Conservation (phyloP, 2,113 vertebrate species). For the Lasiurus cinereus region DNA sequence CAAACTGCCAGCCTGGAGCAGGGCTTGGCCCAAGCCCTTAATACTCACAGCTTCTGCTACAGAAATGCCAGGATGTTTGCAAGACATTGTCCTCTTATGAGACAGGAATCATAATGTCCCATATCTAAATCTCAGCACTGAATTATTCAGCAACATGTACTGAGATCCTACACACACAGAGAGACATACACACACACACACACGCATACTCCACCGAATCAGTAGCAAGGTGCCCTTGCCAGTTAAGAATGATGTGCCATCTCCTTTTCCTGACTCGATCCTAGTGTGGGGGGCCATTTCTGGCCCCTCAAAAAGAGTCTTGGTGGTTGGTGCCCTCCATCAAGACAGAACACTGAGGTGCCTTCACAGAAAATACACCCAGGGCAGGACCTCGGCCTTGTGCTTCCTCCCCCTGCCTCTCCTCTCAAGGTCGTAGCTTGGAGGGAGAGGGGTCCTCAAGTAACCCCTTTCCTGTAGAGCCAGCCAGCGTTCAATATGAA, state of each 20-base stretch:
- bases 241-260: neutral
- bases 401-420: neutral
- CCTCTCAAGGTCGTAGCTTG: neutral
- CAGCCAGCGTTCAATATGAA: neutral
- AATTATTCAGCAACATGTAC: neutral
- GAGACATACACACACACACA: no score
- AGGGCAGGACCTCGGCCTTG: neutral
- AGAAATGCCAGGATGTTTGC: neutral
- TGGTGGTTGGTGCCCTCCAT: neutral
- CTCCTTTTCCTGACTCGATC: neutral
- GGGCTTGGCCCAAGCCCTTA: neutral
- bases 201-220: no score
- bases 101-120: neutral
- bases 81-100: neutral
- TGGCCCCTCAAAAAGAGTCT: neutral
- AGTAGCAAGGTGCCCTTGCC: neutral
- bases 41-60: neutral
- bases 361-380: neutral
- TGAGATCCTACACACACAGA: neutral
- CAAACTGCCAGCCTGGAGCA: neutral
- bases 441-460: neutral
- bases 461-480: neutral
- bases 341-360: neutral
- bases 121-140: neutral
- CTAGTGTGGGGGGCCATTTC: neutral